Evolutionary conservation across 2,113 vertebrate species (phyloP), one percentile per base, ranked within the genome.

Genomic region (Anser cygnoides): DNA sequence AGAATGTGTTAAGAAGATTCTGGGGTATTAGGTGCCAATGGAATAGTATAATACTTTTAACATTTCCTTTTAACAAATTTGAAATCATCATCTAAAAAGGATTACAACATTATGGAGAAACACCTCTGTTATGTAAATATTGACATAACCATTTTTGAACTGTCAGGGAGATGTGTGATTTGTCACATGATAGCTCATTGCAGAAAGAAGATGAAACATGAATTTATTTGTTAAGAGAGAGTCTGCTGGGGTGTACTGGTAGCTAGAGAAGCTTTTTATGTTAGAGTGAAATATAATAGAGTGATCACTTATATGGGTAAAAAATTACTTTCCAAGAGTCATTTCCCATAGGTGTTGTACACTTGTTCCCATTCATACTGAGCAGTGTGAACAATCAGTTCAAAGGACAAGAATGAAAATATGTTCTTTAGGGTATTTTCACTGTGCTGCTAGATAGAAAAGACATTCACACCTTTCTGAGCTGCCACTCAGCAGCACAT

Each of bases 381-480:
- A 91, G 61, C 14, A 70, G 33, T 44, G 61, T 86, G 41, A 91
- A 85, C 0, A 0, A 77, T 94, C 28, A 73, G n/a, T 84, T 92
- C 87, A 93, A 96, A 87, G 70, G 80, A 91, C 28, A 79, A 85
- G 59, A 91, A 77, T 65, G 87, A 86, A 95, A 95, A 80, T 88
- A 74, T 23, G 46, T 93, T 82, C 26, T 89, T 92, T 63, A 5
- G 16, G 3, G 12, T 93, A 92, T 96, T 93, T 44, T 57, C 55
- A n/a, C 16, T 67, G 29, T 68, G 5, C 22, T 79, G 17, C 35
- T 78, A 78, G 77, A 70, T 35, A 76, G 61, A 83, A 95, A 78
- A 81, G 58, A 74, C 58, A 63, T 91, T 92, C 54, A 54, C 44
- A 81, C 17, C 43, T 76, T 89, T 88, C 72, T 84, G 62, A 20